Conservation (phyloP, 64 coral and sea anemone genomes). For the Trachythela sp. region DNA sequence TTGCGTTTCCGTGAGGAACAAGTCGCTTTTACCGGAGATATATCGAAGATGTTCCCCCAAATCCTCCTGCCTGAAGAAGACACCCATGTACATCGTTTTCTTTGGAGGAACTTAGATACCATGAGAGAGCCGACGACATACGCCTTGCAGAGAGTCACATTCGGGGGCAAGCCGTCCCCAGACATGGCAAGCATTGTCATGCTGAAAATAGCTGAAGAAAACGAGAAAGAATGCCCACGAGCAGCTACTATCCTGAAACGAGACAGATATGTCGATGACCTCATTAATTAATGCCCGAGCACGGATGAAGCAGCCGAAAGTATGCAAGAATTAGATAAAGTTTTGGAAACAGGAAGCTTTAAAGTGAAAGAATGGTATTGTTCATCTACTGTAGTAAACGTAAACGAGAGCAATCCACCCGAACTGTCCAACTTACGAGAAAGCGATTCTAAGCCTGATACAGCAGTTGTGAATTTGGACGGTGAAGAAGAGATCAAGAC, state of each 20-base stretch:
- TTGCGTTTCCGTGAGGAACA: not conserved
- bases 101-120: too few relatives aligned
- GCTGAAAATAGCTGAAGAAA: not conserved
- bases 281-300: not conserved
- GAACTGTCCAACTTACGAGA: not conserved
- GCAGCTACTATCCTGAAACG: not conserved
- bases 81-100: not conserved
- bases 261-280: not conserved
- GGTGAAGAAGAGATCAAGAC: not conserved
- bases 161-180: not conserved
- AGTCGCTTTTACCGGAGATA: not conserved
- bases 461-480: not conserved
- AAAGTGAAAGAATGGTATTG: slow-evolving; percentile 1
- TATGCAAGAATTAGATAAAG: not conserved
- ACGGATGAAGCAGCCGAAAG: not conserved
- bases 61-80: not conserved
- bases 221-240: not conserved
- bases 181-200: not conserved
- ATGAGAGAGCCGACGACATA: not conserved
- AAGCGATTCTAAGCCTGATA: not conserved
- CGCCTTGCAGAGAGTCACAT: not conserved
- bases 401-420: not conserved
- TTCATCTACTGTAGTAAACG: not conserved
- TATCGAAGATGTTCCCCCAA: slow-evolving; percentile 12
- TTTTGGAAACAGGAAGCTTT: not conserved